Evolutionary conservation across 2,888 invertebrate genomes (phyloP), one percentile per base, ranked within the genome.

Genomic region (Drosophila demipolita): DNA sequence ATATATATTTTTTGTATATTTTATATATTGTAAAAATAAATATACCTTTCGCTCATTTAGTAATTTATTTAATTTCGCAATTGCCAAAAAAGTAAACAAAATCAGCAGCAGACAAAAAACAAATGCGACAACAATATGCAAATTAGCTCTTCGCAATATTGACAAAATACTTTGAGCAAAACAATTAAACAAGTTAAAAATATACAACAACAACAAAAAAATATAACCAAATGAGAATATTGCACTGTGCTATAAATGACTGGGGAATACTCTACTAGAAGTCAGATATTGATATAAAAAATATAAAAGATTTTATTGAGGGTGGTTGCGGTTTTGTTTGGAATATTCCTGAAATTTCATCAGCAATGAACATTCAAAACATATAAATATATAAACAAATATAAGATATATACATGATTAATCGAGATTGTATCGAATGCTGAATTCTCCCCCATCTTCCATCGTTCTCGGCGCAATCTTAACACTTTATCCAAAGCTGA

Each of bases 41-140:
- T 40, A 32, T 61, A 36, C 60, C 23, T 26, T 63, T 11, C 50
- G 57, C 59, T 40, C 36, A 71, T 38, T 57, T 40, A 45, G 26
- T 48, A 59, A 52, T n/a, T 55, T 48, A 71, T 80, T 55, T 67
- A 63, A 36, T 76, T 68, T 76, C 72, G 42, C 87, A 82, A 78
- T 84, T 78, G 73, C 58, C 71, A 69, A 84, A 82, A 78, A 74
- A 73, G 82, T 87, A 82, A 84, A 83, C 64, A 80, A 57, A 45
- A 45, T 55, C 49, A 33, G 40, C 50, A 57, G 62, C 53, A 80
- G 26, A 26, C 49, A 64, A 76, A 73, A 55, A 68, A 69, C 54
- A 59, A 78, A 45, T 8, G 23, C 66, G 72, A 73, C 58, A 71
- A 71, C 45, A 73, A 77, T 79, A 83, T 83, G 82, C 79, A 81